Conservation (phyloP, 37 sponge, comb jelly and placozoan species). For the Spongilla lacustris region DNA sequence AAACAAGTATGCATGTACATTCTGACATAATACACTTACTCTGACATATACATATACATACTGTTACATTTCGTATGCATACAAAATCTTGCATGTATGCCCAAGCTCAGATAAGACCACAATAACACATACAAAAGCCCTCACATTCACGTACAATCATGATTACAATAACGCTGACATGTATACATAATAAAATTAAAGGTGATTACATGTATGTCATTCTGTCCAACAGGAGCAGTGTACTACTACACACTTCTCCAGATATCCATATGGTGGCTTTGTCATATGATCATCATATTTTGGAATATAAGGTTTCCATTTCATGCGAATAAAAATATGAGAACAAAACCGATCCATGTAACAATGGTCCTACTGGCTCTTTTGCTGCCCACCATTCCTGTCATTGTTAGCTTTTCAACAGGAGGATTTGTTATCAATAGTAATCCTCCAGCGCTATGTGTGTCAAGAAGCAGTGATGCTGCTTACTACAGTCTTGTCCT, state of each 20-base stretch:
- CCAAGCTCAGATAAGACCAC: no score
- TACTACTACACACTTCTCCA: slow-evolving; percentile 31
- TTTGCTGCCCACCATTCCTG: slow-evolving; percentile 19
- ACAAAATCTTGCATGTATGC: no score
- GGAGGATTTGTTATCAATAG: background rate
- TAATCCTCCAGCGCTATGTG: background rate
- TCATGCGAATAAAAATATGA: slow-evolving; percentile 4
- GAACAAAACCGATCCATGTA: slow-evolving; percentile 3
- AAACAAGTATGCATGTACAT: background rate
- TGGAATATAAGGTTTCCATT: slow-evolving; percentile 26
- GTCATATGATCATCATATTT: slow-evolving; percentile 18
- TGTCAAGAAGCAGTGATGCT: background rate
- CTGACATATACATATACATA: no score
- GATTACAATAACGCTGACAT: background rate
- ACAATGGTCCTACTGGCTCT: background rate
- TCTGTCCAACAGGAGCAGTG: slow-evolving; percentile 9
- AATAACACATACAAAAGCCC: no score
- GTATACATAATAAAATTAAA: background rate
- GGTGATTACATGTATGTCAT: background rate
- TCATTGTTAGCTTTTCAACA: background rate
- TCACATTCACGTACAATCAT: no score
- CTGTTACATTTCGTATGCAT: no score
- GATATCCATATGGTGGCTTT: slow-evolving; percentile 32
- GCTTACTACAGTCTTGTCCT: background rate
- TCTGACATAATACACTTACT: no score